A percentile compares a stretch with the other conserved stretches of the same genome.
These are phyloP conservation scores for Acyrthosiphon pisum DNA, from an alignment of 1,140 invertebrate species.

Conservation along the genomic window DNA sequence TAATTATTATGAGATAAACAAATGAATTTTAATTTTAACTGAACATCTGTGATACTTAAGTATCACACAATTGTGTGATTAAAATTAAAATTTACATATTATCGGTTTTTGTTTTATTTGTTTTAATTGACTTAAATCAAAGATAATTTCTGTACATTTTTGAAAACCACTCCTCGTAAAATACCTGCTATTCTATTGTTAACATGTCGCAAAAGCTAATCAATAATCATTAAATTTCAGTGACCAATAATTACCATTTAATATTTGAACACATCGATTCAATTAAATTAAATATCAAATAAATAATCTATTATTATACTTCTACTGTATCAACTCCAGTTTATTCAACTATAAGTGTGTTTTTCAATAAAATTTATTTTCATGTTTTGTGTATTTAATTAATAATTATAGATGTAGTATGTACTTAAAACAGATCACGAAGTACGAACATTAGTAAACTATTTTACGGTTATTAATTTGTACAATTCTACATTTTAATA, in stretches of 20 bases:
- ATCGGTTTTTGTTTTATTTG: neutral
- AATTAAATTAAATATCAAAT: neutral
- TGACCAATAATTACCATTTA: neutral
- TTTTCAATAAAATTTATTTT: neutral
- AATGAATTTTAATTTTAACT: neutral
- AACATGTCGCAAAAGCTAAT: neutral
- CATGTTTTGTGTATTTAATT: neutral
- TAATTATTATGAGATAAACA: too few species aligned
- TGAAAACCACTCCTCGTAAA: neutral
- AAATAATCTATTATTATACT: too few species aligned
- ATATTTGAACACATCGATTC: neutral
- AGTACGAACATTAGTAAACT: neutral
- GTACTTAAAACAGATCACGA: neutral
- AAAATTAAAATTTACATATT: neutral
- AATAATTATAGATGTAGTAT: neutral
- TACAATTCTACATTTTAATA: neutral
- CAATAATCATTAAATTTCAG: neutral
- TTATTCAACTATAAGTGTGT: neutral
- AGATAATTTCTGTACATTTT: neutral
- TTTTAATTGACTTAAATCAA: neutral
- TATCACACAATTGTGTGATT: too few species aligned
- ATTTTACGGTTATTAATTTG: neutral
- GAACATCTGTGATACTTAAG: neutral
- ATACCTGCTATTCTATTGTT: neutral
- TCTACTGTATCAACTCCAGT: too few species aligned